Percentiles rank a stretch among this genome's conserved stretches.
Conservation (phyloP, 2,113 vertebrate species). For the Empidonax traillii region DNA sequence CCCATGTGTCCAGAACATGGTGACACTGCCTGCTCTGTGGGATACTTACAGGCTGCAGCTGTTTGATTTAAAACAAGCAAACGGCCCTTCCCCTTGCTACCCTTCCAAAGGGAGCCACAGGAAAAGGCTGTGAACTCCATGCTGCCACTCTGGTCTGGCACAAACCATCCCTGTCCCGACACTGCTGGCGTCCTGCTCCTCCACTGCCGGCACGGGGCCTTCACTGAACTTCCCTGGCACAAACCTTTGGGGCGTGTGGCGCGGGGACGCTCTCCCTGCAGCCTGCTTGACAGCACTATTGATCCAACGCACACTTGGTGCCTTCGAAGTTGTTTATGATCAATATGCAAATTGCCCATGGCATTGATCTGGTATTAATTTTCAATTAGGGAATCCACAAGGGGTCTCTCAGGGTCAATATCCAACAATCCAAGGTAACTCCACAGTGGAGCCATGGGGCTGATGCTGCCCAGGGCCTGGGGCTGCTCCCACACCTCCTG, state of each 20-base stretch:
- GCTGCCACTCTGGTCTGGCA: accelerated
- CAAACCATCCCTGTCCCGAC: background rate
- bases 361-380: conserved; percentile 99
- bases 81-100: background rate
- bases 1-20: accelerated
- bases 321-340: conserved; percentile 99
- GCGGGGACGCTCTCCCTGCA: conserved; percentile 79
- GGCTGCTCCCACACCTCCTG: background rate
- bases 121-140: background rate
- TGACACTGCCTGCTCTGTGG: accelerated
- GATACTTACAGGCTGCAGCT: background rate
- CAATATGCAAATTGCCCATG: conserved; percentile 99
- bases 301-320: conserved; percentile 93
- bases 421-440: conserved; percentile 87
- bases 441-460: conserved; percentile 56
- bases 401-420: conserved; percentile 97
- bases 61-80: background rate
- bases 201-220: background rate
- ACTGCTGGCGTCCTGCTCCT: accelerated
- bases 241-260: conserved; percentile 76
- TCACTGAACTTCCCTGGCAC: conserved; percentile 63
- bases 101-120: background rate
- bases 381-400: conserved; percentile 99
- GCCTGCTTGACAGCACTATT: conserved; percentile 88
- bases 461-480: background rate